phyloP scores from a whole-genome alignment of 1,140 invertebrate species.

The Caenorhabditis brenneri region DNA sequence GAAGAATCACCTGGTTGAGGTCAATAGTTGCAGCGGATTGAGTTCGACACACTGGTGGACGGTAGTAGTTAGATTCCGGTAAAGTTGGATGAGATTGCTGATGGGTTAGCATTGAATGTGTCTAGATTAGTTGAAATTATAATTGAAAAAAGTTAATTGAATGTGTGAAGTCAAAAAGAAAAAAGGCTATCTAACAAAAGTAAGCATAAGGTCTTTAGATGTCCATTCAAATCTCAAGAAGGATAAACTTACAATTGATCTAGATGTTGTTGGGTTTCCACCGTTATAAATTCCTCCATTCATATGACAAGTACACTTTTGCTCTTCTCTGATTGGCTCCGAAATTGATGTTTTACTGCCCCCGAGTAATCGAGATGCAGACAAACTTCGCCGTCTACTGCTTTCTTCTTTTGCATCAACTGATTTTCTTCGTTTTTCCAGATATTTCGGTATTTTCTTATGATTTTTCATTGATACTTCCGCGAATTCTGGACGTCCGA shows the following conservation, averaged over 20 bases:
- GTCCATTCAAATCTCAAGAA: neutral
- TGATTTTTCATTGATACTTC: conserved; percentile 51
- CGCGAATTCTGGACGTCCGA: conserved; percentile 53
- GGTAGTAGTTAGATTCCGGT: conserved; percentile 11
- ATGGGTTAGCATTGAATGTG: neutral
- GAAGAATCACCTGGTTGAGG: neutral
- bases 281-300: conserved; percentile 38
- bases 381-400: conserved; percentile 49
- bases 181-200: too few relatives aligned
- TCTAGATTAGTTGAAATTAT: conserved; percentile 30
- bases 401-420: conserved; percentile 42
- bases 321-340: conserved; percentile 41
- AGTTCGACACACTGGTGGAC: conserved; percentile 37
- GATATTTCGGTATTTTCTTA: conserved; percentile 56
- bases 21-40: conserved; percentile 37
- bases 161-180: neutral
- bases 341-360: conserved; percentile 36
- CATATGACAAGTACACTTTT: conserved; percentile 48
- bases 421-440: conserved; percentile 54
- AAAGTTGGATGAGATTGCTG: conserved; percentile 35
- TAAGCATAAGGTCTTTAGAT: too few relatives aligned
- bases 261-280: conserved; percentile 2
- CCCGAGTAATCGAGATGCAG: conserved; percentile 47
- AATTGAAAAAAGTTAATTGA: neutral
- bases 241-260: neutral